phyloP scores from a whole-genome alignment of 2,888 invertebrate species.

The Drosophila affinis region DNA sequence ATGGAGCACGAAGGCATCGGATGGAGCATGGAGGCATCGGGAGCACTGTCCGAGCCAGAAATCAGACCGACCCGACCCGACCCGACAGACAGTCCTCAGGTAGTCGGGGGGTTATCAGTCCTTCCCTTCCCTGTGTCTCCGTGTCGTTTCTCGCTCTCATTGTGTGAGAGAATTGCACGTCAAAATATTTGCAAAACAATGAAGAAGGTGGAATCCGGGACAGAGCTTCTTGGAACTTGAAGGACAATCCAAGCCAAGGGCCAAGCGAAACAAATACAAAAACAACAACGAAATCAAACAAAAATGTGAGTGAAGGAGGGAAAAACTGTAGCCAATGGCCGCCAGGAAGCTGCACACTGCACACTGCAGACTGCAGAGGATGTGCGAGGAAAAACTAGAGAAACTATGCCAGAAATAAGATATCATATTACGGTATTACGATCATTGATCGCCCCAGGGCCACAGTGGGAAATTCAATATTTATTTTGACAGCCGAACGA shows the following conservation, averaged over 20 bases:
- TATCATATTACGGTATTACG: conserved; percentile 27
- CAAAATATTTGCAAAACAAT: conserved; percentile 79
- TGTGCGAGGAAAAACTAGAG: background rate
- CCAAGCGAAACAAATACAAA: conserved; percentile 7
- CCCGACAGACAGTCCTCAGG: conserved; percentile 1
- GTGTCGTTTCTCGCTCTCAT: background rate
- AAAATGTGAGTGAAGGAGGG: background rate
- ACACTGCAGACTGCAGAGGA: background rate
- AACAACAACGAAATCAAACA: background rate
- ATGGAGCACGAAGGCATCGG: background rate
- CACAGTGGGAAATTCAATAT: conserved; percentile 72
- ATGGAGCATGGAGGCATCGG: background rate
- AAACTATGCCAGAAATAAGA: background rate
- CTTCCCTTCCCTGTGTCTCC: background rate
- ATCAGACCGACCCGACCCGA: background rate
- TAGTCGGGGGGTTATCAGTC: conserved; percentile 7
- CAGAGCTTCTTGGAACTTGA: conserved; percentile 50
- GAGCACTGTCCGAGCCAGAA: background rate
- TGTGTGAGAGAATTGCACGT: conserved; percentile 65
- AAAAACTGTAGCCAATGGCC: conserved; percentile 40
- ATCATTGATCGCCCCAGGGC: conserved; percentile 27
- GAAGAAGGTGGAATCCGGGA: conserved; percentile 47
- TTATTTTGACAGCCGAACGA: conserved; percentile 74
- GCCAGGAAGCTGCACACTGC: conserved; percentile 15
- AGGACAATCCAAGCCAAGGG: conserved; percentile 52